Evolutionary conservation across 2,888 invertebrate species (phyloP).

Genomic region (Rutpela maculata): DNA sequence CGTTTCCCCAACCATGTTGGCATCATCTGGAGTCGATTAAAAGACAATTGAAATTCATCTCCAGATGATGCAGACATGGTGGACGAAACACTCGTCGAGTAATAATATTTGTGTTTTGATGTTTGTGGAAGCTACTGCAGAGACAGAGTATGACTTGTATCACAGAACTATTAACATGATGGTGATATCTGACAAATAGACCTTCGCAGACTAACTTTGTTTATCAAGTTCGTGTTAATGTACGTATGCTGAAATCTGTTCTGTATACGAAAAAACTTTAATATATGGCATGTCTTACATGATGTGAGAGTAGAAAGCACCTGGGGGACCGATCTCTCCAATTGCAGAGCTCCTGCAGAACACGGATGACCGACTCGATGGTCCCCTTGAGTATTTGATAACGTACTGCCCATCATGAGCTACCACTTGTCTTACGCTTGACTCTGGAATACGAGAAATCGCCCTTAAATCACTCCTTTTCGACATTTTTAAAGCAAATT

Average conservation of each 20-base stretch:
- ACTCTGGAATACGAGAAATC: slow-evolving; percentile 35
- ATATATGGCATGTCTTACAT: slow-evolving; percentile 51
- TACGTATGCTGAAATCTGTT: not conserved
- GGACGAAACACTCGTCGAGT: too few relatives aligned
- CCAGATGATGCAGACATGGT: too few relatives aligned
- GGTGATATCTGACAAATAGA: too few relatives aligned
- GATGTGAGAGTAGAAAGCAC: slow-evolving; percentile 53
- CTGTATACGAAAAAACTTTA: slow-evolving; percentile 39
- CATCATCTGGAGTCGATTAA: too few relatives aligned
- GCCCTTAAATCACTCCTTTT: slow-evolving; percentile 48
- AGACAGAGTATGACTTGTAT: too few relatives aligned
- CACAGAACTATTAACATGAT: too few relatives aligned
- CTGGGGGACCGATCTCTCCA: slow-evolving; percentile 58
- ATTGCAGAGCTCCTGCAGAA: slow-evolving; percentile 58
- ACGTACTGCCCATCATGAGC: slow-evolving; percentile 59
- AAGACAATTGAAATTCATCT: too few relatives aligned
- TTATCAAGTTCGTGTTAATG: slow-evolving; percentile 11
- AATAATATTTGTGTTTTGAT: too few relatives aligned
- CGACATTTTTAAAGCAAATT: slow-evolving; percentile 40
- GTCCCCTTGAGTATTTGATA: slow-evolving; percentile 58
- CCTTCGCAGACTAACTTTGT: not conserved
- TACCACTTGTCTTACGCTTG: slow-evolving; percentile 53
- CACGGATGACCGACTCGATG: slow-evolving; percentile 58
- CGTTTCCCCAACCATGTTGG: too few relatives aligned
- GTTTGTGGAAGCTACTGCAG: too few relatives aligned